phyloP scores from a whole-genome alignment of 2,113 vertebrate species.

The Leptodactylus fuscus region DNA sequence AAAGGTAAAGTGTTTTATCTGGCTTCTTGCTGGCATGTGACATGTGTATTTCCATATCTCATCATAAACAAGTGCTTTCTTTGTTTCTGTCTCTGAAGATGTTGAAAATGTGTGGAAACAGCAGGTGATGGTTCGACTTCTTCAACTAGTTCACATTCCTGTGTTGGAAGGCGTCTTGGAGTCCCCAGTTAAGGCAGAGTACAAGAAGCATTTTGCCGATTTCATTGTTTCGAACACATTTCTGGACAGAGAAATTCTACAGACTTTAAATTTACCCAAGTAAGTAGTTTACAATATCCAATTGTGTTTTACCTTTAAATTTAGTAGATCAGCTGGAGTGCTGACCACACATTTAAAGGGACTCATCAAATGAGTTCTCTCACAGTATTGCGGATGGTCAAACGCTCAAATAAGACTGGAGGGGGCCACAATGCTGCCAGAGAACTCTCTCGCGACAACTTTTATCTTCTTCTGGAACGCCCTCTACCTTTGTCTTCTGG shows the following conservation, averaged over 20 bases:
- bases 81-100: slow-evolving; percentile 66
- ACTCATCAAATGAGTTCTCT: no score
- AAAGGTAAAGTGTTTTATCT: slow-evolving; percentile 69
- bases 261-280: slow-evolving; percentile 75
- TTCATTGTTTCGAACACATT: slow-evolving; percentile 85
- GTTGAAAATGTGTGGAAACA: slow-evolving; percentile 84
- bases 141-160: slow-evolving; percentile 83
- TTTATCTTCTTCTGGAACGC: no score
- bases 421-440: no score
- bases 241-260: slow-evolving; percentile 79
- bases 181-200: slow-evolving; percentile 72
- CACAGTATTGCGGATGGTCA: no score
- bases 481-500: no score
- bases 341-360: no score
- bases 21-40: neutral
- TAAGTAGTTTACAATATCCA: slow-evolving; percentile 68
- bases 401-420: no score
- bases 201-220: slow-evolving; percentile 72
- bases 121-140: slow-evolving; percentile 80
- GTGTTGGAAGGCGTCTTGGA: slow-evolving; percentile 81
- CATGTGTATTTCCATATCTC: neutral
- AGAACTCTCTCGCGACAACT: no score
- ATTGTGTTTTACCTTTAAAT: neutral
- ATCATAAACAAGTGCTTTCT: no score
- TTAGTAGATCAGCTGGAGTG: no score